phyloP scores from a whole-genome alignment of 1,140 invertebrate genomes.

The Scaptomyza montana region DNA sequence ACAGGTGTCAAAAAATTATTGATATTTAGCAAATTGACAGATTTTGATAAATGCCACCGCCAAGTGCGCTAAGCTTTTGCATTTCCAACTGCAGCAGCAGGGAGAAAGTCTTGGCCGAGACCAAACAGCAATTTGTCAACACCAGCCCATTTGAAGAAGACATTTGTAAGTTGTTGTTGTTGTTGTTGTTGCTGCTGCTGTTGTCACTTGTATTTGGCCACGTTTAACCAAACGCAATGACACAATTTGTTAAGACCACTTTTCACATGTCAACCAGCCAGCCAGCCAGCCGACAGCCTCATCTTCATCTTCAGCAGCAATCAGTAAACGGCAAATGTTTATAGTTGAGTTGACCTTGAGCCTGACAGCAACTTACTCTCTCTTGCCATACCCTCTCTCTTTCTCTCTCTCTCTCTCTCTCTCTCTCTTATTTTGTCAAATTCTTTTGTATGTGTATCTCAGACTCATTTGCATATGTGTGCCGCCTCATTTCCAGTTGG shows the following conservation, averaged over 20 bases:
- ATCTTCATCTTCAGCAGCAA: neutral
- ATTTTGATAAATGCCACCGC: conserved; percentile 72
- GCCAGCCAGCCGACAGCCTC: neutral
- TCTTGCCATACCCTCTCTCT: neutral
- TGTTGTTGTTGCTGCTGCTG: neutral
- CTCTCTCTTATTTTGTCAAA: neutral
- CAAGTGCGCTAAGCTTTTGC: conserved; percentile 15
- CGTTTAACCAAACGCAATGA: conserved; percentile 69
- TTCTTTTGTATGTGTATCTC: conserved; percentile 7
- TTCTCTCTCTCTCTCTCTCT: conserved; percentile 2
- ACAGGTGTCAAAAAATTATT: conserved; percentile 47
- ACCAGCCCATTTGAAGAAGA: conserved; percentile 65
- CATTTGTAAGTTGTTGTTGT: conserved; percentile 51
- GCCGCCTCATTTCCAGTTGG: conserved; percentile 78
- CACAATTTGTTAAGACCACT: conserved; percentile 71
- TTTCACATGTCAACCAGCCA: conserved; percentile 58
- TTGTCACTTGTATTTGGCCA: conserved; percentile 28
- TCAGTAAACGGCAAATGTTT: conserved; percentile 7
- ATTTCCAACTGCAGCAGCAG: conserved; percentile 13
- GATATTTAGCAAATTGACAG: conserved; percentile 64
- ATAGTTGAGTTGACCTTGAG: conserved; percentile 59
- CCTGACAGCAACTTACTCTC: conserved; percentile 15
- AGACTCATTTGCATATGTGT: conserved; percentile 51
- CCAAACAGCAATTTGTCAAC: conserved; percentile 72
- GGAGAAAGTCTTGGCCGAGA: conserved; percentile 55